Conservation (phyloP, 2,797 vertebrate species). For the Mallotus villosus region DNA sequence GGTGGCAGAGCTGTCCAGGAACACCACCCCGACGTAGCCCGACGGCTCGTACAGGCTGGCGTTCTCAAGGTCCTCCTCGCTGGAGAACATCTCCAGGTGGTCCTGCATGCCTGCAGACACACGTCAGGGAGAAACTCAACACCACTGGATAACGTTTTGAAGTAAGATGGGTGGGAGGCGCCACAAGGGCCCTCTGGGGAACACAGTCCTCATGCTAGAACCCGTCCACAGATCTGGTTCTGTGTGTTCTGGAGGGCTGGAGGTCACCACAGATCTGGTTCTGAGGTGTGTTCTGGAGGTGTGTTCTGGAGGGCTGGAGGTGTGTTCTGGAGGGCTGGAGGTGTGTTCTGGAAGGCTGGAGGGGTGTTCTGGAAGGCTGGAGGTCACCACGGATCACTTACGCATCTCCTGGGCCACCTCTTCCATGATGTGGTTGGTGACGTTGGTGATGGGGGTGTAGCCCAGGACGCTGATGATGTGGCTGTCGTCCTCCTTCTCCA, state of each 20-base stretch:
- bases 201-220: too few relatives aligned
- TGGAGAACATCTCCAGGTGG: constrained; percentile 75
- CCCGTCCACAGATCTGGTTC: background rate
- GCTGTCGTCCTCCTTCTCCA: constrained; percentile 52
- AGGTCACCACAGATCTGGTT: background rate
- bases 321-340: too few relatives aligned
- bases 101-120: constrained; percentile 62
- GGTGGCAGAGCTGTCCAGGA: constrained; percentile 74
- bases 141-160: too few relatives aligned
- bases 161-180: too few relatives aligned
- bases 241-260: background rate
- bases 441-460: constrained; percentile 83
- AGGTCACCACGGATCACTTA: constrained; percentile 47
- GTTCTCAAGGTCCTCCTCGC: constrained; percentile 85
- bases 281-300: too few relatives aligned
- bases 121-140: background rate
- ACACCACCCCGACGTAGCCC: constrained; percentile 86
- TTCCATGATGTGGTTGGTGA: constrained; percentile 86
- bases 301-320: too few relatives aligned
- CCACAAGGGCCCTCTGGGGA: too few relatives aligned
- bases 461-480: constrained; percentile 74
- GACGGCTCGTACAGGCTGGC: constrained; percentile 79
- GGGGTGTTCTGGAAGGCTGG: background rate
- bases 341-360: too few relatives aligned
- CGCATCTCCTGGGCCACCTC: constrained; percentile 78